These are phyloP conservation scores for Leiothrix lutea DNA, from an alignment of 2,113 vertebrate species.

Conservation along the genomic window DNA sequence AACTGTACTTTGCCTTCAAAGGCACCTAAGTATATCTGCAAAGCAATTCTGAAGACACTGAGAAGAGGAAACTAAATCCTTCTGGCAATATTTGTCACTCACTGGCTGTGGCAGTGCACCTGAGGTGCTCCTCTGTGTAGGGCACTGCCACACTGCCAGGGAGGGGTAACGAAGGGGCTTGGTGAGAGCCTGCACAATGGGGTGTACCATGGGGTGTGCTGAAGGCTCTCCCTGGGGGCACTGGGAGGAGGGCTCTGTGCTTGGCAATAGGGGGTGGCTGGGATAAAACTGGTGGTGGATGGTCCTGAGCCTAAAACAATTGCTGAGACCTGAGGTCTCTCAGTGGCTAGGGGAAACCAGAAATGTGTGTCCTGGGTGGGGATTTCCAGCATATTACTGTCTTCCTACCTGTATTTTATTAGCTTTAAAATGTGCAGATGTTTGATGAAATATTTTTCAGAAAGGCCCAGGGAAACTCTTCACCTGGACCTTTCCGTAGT, in stretches of 20 bases:
- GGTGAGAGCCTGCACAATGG: neutral
- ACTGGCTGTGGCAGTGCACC: neutral
- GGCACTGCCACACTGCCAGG: neutral
- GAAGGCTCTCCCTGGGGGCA: neutral
- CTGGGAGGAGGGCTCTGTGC: neutral
- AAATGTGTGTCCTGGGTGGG: accelerated
- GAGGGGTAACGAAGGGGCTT: accelerated
- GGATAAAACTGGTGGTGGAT: neutral
- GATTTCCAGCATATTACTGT: neutral
- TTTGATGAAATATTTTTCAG: neutral
- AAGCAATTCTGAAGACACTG: accelerated
- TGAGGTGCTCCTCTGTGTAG: neutral
- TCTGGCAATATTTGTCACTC: neutral
- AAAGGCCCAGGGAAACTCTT: neutral
- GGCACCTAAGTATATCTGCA: neutral
- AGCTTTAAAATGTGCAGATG: neutral
- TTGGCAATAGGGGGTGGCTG: accelerated
- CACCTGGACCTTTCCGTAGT: neutral
- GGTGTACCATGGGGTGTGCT: neutral
- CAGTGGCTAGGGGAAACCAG: accelerated
- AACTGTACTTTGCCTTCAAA: neutral
- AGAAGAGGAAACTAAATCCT: neutral
- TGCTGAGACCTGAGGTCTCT: accelerated
- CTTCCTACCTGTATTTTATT: neutral
- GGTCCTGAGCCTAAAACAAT: neutral